Base-by-base conservation (phyloP, 2,797 vertebrate genomes). In the Lagodon rhomboides region DNA sequence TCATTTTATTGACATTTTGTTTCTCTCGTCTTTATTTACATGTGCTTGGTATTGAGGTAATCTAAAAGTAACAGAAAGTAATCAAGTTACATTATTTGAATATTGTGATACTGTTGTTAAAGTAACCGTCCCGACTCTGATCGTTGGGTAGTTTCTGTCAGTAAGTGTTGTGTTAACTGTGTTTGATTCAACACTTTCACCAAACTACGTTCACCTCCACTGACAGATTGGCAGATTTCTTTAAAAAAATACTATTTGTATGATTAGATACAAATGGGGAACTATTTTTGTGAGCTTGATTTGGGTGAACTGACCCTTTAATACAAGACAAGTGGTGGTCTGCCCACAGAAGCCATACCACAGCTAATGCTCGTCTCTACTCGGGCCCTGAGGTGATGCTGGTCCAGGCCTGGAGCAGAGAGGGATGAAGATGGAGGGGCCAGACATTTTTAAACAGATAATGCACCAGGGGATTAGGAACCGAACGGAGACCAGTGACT, bases 391-490 rank as follows among this genome's bases (percentile, higher is more conserved):
- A 38, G 64, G 64, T 83, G 70, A 83, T 68, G 22, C 38, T 59
- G 78, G 68, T 83, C 69, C 73, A 60, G 73, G 68, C 64, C 66
- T 47, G 25, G 27, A 51, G 41, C 34, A 75, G n/a, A 58, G 44
- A 58, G 70, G 22, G 43, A 67, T 75, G 44, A 62, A n/a, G 63
- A 67, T 58, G 54, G 34, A 74, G 30, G 3, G 53, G 43, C 5
- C 66, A 77, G 69, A 60, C 65, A 64, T 85, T 85, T 84, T 85
- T 84, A 78, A 69, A 75, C 46, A 85, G 84, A 89, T 93, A 95
- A 93, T 91, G 88, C 91, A 92, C 67, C 79, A 46, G 90, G 87
- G 92, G 91, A 94, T 95, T 95, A 94, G 83, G 62, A 72, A 46
- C 77, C 83, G 93, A 93, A 79, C 80, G 77, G 77, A 78, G 71